Evolutionary conservation across 2,797 vertebrate genomes (phyloP), one percentile per base, ranked within the genome.

Genomic region (Pogonophryne albipinna): DNA sequence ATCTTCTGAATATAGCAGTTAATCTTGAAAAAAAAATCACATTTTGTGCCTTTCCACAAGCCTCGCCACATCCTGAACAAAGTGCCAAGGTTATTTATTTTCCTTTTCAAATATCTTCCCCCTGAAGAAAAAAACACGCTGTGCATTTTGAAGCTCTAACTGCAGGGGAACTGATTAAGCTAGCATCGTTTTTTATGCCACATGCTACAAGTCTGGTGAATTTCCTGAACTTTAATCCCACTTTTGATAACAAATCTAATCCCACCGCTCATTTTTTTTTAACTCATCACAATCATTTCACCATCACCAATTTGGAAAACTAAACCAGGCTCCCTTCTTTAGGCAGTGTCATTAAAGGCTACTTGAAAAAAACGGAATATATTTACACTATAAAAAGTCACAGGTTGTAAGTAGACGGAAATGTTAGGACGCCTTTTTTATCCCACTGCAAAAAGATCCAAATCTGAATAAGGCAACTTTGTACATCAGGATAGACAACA

Each of bases 381-480:
- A 79, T 79, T 63, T 86, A 88, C 85, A 89, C 74, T 83, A 87
- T 78, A 86, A 89, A 90, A 90, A 85, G 66, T 19, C 67, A 78
- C 74, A 82, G 19, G 70, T 60, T 69, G 45, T 78, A 77, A 85
- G 78, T 46, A 81, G 71, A 86, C 78, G 76, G 58, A 78, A 88
- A 86, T 57, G 23, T 82, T 79, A 61, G 16, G 74, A 83, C 44
- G 73, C 87, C 83, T 76, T 75, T 71, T 78, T 44, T 42, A 4
- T 13, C 16, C 31, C 76, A 76, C 74, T 69, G 82, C 81, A 84
- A 84, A 87, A 75, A 59, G 61, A 82, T 88, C 67, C 60, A 67
- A 74, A 68, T 82, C 64, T 71, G 82, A 83, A 77, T 80, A 92
- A 87, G 86, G 86, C 88, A 84, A 85, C 85, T 86, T 87, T 87